Base-by-base conservation (phyloP, 2,888 invertebrate genomes). In the Hypomecis punctinalis region DNA sequence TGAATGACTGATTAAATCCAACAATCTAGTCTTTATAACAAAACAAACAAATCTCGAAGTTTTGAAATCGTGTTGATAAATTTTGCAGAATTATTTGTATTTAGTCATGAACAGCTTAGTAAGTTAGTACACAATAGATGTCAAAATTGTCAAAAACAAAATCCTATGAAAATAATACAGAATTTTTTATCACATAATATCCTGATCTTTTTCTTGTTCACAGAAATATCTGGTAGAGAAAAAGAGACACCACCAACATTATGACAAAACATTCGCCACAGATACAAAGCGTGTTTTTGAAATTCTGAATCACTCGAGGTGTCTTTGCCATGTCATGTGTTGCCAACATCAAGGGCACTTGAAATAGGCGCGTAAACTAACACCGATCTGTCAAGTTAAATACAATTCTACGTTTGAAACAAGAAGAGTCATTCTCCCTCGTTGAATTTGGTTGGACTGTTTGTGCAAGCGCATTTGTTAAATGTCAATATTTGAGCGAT, bases 301-400 rank as follows among this genome's bases (percentile, higher is more conserved):
- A 57, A 78, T 80, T 80, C 80, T 78, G 77, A 79, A 82, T 81
- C 86, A 86, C 86, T 90, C 74, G 77, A 87, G 77, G 87, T 83
- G 86, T 88, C 88, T 83, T 83, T 80, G 80, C 78, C 85, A 82
- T 78, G 85, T 86, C 88, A 89, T 81, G 75, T 85, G 85, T 75
- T 86, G 83, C 83, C 83, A 90, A 83, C 86, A 86, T 89, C 68
- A 76, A 92, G 91, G 67, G 81, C 83, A 73, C 90, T 91, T 76
- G 78, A 86, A 82, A 85, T 77, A 83, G 82, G 83, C 87, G 85
- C 82, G 84, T 74, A 82, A 86, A 84, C 79, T 83, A 85, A 86
- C 85, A 82, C 69, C 66, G 71, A 13, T 37, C 9, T 42, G 45
- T 67, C 71, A 76, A 72, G 72, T 70, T 64, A 74, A 78, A 76